These are phyloP conservation scores for Neostethus bicornis DNA, from an alignment of 2,797 vertebrate genomes.

Conservation along the genomic window DNA sequence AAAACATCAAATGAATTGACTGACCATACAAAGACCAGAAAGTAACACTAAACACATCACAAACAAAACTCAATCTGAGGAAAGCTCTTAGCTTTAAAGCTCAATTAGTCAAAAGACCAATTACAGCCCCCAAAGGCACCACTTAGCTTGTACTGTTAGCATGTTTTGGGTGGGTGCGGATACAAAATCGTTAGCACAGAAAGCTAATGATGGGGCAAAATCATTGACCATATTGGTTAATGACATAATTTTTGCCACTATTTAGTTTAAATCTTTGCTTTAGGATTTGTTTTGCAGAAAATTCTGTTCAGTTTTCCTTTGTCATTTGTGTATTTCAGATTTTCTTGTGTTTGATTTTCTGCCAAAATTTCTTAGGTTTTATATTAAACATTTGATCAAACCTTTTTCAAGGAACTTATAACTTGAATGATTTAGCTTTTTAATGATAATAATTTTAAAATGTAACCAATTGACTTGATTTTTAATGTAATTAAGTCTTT, in stretches of 20 bases:
- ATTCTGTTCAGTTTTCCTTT: background rate
- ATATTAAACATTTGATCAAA: no score
- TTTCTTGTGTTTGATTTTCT: background rate
- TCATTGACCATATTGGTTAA: slow-evolving; percentile 50
- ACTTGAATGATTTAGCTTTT: no score
- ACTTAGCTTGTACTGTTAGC: slow-evolving; percentile 48
- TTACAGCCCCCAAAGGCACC: slow-evolving; percentile 50
- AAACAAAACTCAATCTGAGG: slow-evolving; percentile 18
- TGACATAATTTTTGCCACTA: slow-evolving; percentile 38
- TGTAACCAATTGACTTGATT: no score
- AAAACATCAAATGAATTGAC: slow-evolving; percentile 14
- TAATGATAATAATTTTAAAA: no score
- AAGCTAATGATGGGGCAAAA: slow-evolving; percentile 59
- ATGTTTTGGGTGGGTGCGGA: slow-evolving; percentile 48
- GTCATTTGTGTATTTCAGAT: background rate
- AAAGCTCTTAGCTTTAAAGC: slow-evolving; percentile 64
- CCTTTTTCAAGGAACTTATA: no score
- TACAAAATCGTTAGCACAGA: slow-evolving; percentile 58
- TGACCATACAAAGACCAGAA: slow-evolving; percentile 12
- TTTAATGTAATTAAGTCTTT: no score
- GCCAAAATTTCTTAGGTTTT: no score
- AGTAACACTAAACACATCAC: slow-evolving; percentile 24
- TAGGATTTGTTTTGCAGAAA: slow-evolving; percentile 9
- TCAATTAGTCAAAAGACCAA: slow-evolving; percentile 66
- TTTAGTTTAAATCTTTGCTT: slow-evolving; percentile 16